phyloP scores from a whole-genome alignment of 2,888 invertebrate species.

The Ectemnius continuus region DNA sequence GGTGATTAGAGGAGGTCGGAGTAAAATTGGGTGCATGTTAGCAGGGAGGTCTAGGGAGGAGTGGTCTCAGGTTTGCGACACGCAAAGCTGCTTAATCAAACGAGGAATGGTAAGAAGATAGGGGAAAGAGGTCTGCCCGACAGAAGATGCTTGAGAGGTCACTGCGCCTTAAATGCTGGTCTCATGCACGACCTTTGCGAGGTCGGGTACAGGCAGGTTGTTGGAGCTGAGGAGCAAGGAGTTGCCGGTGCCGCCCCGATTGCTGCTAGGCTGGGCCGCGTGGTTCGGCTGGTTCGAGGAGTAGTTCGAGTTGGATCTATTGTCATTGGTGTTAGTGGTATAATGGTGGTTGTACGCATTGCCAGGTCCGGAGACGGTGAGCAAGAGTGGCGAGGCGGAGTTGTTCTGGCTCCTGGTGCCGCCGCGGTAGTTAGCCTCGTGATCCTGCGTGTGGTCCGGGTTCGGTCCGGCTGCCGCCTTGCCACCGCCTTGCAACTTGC shows the following conservation, averaged over 20 bases:
- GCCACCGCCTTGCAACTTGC: conserved; percentile 75
- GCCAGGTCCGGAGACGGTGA: conserved; percentile 72
- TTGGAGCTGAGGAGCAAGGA: conserved; percentile 74
- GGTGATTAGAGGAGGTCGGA: background rate
- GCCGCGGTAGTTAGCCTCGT: conserved; percentile 76
- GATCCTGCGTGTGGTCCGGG: conserved; percentile 64
- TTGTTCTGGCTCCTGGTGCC: conserved; percentile 71
- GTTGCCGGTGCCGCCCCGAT: conserved; percentile 69
- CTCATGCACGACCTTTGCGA: conserved; percentile 85
- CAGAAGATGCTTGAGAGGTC: conserved; percentile 1
- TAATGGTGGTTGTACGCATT: conserved; percentile 70
- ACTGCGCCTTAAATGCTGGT: conserved; percentile 82
- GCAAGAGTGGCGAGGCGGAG: conserved; percentile 74
- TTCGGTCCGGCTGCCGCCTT: conserved; percentile 84
- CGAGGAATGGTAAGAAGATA: background rate
- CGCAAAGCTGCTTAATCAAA: conserved; percentile 33
- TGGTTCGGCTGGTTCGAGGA: conserved; percentile 66
- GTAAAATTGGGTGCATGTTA: background rate
- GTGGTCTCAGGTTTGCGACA: conserved; percentile 37
- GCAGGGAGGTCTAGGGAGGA: background rate
- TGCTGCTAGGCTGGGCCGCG: conserved; percentile 64
- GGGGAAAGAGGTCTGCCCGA: conserved; percentile 5
- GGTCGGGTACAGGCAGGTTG: conserved; percentile 79
- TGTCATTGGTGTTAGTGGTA: conserved; percentile 61
- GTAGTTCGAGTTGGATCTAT: conserved; percentile 65